Percentiles rank a stretch among this genome's conserved stretches.
phyloP scores from a whole-genome alignment of 1,140 invertebrate species.

The Piezodorus guildinii region DNA sequence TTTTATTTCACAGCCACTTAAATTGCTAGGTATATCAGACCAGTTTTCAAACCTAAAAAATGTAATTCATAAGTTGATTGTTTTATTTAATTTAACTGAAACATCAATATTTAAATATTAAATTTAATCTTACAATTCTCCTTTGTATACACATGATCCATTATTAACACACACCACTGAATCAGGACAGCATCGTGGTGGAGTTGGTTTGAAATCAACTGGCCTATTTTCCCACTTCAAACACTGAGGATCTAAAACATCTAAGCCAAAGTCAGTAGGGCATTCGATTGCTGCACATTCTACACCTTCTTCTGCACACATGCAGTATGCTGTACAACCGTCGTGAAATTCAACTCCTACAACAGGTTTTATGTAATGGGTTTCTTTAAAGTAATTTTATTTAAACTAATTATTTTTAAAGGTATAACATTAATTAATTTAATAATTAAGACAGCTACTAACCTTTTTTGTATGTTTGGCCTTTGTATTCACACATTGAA shows the following conservation, averaged over 20 bases:
- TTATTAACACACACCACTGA: constrained; percentile 61
- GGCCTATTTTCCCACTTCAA: constrained; percentile 72
- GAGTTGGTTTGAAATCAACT: constrained; percentile 50
- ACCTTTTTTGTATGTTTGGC: constrained; percentile 41
- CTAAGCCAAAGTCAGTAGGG: constrained; percentile 67
- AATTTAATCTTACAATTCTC: constrained; percentile 38
- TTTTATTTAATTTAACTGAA: neutral
- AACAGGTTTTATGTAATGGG: constrained; percentile 3
- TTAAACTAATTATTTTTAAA: no score
- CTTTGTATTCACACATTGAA: constrained; percentile 43
- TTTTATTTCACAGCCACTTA: constrained; percentile 66
- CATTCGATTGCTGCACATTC: constrained; percentile 70
- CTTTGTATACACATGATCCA: constrained; percentile 60
- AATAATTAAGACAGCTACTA: constrained; percentile 11
- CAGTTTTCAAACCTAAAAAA: constrained; percentile 47
- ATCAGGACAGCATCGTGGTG: constrained; percentile 73
- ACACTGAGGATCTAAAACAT: constrained; percentile 69
- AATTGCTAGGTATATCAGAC: constrained; percentile 51
- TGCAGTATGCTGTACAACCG: constrained; percentile 56
- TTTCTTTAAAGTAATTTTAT: no score
- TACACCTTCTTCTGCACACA: constrained; percentile 49
- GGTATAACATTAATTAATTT: neutral
- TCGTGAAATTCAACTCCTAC: constrained; percentile 31
- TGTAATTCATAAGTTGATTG: neutral
- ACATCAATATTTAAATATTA: neutral